phyloP scores from a whole-genome alignment of 2,113 vertebrate species.

The Rana temporaria region DNA sequence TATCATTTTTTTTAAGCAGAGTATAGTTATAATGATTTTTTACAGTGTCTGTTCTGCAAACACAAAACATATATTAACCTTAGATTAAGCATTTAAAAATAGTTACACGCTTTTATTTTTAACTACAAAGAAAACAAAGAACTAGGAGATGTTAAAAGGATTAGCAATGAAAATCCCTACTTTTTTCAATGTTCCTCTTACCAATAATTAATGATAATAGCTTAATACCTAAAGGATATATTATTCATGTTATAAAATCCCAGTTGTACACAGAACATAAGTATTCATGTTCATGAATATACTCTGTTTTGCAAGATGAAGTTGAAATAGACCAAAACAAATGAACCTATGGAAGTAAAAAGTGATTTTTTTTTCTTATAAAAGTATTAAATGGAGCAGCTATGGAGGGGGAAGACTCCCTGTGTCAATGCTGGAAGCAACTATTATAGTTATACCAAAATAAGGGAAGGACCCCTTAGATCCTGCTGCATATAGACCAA shows the following conservation, averaged over 20 bases:
- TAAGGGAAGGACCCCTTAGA: too few species aligned
- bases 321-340: too few species aligned
- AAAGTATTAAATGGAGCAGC: too few species aligned
- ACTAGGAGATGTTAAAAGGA: conserved; percentile 21
- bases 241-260: conserved; percentile 17
- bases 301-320: not conserved
- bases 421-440: too few species aligned
- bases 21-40: not conserved
- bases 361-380: too few species aligned
- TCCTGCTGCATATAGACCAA: too few species aligned
- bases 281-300: not conserved
- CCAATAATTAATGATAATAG: conserved; percentile 28
- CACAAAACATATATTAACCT: not conserved
- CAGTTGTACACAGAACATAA: conserved; percentile 4
- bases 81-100: not conserved
- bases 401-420: too few species aligned
- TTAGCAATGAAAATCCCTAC: conserved; percentile 24
- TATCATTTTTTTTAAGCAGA: not conserved
- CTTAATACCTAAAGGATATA: conserved; percentile 17
- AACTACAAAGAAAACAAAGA: not conserved
- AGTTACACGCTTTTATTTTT: not conserved
- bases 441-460: too few species aligned
- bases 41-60: not conserved
- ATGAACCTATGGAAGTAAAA: too few species aligned
- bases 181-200: not conserved